Percentiles rank a stretch among this genome's conserved stretches.
phyloP scores from a whole-genome alignment of 1,140 invertebrate genomes.

The Manduca sexta region DNA sequence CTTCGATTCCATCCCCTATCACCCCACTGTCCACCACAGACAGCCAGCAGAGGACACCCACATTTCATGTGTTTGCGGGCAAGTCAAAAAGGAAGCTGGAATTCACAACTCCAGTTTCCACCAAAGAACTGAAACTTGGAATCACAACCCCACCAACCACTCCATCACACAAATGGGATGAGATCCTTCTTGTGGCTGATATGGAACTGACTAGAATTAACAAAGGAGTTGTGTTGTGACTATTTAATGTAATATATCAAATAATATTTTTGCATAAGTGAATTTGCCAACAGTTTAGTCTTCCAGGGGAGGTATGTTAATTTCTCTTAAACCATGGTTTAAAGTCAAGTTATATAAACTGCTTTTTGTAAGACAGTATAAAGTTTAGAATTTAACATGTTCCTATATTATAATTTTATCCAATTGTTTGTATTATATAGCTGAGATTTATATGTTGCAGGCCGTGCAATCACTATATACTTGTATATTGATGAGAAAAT shows the following conservation, averaged over 20 bases:
- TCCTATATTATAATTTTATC: constrained; percentile 42
- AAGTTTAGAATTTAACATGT: constrained; percentile 27
- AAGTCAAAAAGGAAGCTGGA: constrained; percentile 66
- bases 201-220: constrained; percentile 72
- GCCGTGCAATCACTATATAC: constrained; percentile 34
- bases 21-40: constrained; percentile 51
- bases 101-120: constrained; percentile 55
- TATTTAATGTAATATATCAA: constrained; percentile 17
- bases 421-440: constrained; percentile 33
- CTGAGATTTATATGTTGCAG: constrained; percentile 43
- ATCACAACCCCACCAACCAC: constrained; percentile 61
- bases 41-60: constrained; percentile 35
- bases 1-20: constrained; percentile 48
- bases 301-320: constrained; percentile 54
- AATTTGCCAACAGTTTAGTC: constrained; percentile 27
- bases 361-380: constrained; percentile 1
- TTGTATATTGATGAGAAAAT: not conserved
- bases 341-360: constrained; percentile 4
- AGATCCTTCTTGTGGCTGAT: constrained; percentile 65
- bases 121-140: constrained; percentile 37
- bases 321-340: constrained; percentile 13
- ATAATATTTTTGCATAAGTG: constrained; percentile 4
- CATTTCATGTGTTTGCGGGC: constrained; percentile 52
- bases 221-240: constrained; percentile 54
- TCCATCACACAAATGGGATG: constrained; percentile 70